These are phyloP conservation scores for Gambusia affinis DNA, from an alignment of 2,113 vertebrate genomes.

Conservation along the genomic window DNA sequence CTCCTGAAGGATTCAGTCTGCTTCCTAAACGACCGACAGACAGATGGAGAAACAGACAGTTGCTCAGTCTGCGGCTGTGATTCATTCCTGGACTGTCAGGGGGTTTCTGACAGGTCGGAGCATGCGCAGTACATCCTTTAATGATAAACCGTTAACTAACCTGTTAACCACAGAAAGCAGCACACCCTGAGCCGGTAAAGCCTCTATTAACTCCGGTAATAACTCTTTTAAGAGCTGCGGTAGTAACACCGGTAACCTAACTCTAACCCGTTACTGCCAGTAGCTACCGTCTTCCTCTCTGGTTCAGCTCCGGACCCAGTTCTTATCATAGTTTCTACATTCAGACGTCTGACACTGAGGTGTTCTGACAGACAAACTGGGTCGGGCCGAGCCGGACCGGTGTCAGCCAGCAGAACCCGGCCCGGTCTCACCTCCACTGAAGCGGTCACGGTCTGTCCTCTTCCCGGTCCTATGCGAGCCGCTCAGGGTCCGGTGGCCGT, in stretches of 20 bases:
- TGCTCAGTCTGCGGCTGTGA: constrained; percentile 14
- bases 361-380: neutral
- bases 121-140: constrained; percentile 41
- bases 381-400: too few species aligned
- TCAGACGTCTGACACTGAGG: too few species aligned
- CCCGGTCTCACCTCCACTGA: constrained; percentile 20
- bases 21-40: neutral
- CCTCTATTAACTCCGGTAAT: neutral
- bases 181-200: constrained; percentile 4
- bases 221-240: too few species aligned
- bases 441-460: neutral
- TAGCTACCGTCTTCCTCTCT: neutral
- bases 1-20: too few species aligned
- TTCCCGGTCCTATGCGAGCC: neutral
- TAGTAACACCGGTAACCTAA: neutral
- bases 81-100: constrained; percentile 39
- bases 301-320: too few species aligned
- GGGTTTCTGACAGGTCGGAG: constrained; percentile 31
- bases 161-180: neutral
- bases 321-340: too few species aligned
- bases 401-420: too few species aligned
- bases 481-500: neutral
- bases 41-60: neutral
- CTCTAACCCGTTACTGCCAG: too few species aligned
- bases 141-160: constrained; percentile 12